Evolutionary conservation across 2,797 vertebrate species (phyloP).

Genomic region (Phrynocephalus guinanensis): DNA sequence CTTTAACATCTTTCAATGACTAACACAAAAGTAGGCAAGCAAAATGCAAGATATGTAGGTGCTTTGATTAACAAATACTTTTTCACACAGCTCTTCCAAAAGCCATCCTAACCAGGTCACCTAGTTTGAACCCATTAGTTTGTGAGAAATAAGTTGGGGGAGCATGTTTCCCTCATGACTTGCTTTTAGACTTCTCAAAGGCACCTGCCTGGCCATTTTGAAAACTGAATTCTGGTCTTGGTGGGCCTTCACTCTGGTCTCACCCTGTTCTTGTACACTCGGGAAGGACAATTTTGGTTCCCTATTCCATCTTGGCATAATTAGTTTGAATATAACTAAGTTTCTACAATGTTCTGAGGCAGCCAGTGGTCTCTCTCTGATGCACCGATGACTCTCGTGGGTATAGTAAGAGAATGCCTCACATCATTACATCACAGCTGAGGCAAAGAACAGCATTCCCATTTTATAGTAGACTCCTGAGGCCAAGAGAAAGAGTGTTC

Average conservation of each 20-base stretch:
- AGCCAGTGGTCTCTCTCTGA: not conserved
- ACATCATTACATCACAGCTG: conserved; percentile 6
- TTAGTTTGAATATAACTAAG: not conserved
- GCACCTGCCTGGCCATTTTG: not conserved
- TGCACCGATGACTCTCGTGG: conserved; percentile 1
- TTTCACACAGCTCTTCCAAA: no score
- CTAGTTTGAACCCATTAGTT: not conserved
- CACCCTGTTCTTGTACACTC: not conserved
- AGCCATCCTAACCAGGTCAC: no score
- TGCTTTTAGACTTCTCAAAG: not conserved
- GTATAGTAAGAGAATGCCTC: not conserved
- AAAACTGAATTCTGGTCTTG: not conserved
- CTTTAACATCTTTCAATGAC: not conserved
- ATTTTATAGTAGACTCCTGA: conserved; percentile 10
- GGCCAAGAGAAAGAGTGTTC: not conserved
- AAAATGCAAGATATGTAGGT: not conserved
- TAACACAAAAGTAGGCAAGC: not conserved
- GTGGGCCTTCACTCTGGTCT: not conserved
- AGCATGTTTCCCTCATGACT: not conserved
- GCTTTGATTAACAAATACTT: no score
- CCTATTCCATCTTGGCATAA: not conserved
- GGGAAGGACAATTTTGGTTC: not conserved
- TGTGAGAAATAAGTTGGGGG: no score
- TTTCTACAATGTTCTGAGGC: conserved; percentile 4
- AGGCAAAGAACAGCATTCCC: conserved; percentile 11